These are phyloP conservation scores for Antheraea mylitta DNA, from an alignment of 1,140 invertebrate genomes.

Conservation along the genomic window DNA sequence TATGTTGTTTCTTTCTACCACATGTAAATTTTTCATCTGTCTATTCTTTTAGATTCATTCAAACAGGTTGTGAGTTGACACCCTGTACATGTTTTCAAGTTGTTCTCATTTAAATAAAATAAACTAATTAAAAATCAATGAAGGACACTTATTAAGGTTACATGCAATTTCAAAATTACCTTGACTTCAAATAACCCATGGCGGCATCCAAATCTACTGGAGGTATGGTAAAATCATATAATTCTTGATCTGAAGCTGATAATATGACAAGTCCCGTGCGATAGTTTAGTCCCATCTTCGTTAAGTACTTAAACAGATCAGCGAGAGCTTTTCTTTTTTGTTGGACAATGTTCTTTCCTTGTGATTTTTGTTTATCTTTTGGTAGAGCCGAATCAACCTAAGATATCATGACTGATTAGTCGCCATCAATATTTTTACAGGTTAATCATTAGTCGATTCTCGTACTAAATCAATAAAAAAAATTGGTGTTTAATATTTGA, in stretches of 20 bases:
- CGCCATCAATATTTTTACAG: no score
- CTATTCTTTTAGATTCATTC: no score
- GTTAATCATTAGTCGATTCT: no score
- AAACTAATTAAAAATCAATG: no score
- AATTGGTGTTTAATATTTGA: no score
- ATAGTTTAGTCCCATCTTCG: conserved; percentile 88
- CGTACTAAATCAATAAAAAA: no score
- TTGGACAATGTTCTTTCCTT: conserved; percentile 90
- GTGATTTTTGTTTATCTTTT: conserved; percentile 88
- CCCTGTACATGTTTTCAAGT: no score
- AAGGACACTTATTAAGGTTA: not conserved
- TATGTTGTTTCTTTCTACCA: no score
- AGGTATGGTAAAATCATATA: conserved; percentile 77
- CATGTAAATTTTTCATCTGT: no score
- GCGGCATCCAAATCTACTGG: conserved; percentile 82
- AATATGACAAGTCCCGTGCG: conserved; percentile 84
- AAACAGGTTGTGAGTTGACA: no score
- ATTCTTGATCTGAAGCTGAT: conserved; percentile 47
- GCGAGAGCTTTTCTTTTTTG: conserved; percentile 90
- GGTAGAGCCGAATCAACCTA: conserved; percentile 81
- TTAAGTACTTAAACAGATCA: conserved; percentile 90
- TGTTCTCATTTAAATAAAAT: no score
- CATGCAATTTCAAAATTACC: conserved; percentile 37
- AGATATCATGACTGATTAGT: conserved; percentile 22
- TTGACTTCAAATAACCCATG: conserved; percentile 71